Evolutionary conservation across 2,888 invertebrate species (phyloP).

Genomic region (Amphipyra berbera): DNA sequence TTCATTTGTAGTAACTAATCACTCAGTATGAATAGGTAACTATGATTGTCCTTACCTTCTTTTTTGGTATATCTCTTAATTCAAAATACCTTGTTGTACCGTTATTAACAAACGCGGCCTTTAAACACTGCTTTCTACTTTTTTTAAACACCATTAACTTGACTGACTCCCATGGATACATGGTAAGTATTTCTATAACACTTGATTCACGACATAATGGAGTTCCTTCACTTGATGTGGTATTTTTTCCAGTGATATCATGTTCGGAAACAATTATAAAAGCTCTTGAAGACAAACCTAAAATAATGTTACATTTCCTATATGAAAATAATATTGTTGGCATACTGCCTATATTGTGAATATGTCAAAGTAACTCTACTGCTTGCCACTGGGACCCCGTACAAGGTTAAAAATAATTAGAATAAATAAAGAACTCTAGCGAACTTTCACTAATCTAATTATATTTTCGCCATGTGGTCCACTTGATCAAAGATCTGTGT

Average conservation of each 20-base stretch:
- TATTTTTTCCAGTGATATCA: constrained; percentile 30
- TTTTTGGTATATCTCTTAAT: constrained; percentile 90
- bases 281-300: constrained; percentile 67
- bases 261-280: constrained; percentile 61
- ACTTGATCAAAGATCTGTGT: too few species aligned
- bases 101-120: constrained; percentile 87
- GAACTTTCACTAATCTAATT: too few species aligned
- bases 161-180: constrained; percentile 62
- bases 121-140: constrained; percentile 89
- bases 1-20: too few species aligned
- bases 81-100: constrained; percentile 91
- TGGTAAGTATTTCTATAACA: constrained; percentile 55
- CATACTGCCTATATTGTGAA: too few species aligned
- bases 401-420: too few species aligned
- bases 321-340: neutral
- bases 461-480: too few species aligned
- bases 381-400: too few species aligned
- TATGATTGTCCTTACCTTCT: constrained; percentile 77
- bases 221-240: constrained; percentile 10
- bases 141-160: constrained; percentile 88
- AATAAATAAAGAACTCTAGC: too few species aligned
- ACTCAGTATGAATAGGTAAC: neutral
- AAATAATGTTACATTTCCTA: constrained; percentile 8
- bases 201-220: constrained; percentile 25
- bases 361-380: too few species aligned